Evolutionary conservation across 2,888 invertebrate species (phyloP), one percentile per base, ranked within the genome.

Genomic region (Mythimna vitellina): DNA sequence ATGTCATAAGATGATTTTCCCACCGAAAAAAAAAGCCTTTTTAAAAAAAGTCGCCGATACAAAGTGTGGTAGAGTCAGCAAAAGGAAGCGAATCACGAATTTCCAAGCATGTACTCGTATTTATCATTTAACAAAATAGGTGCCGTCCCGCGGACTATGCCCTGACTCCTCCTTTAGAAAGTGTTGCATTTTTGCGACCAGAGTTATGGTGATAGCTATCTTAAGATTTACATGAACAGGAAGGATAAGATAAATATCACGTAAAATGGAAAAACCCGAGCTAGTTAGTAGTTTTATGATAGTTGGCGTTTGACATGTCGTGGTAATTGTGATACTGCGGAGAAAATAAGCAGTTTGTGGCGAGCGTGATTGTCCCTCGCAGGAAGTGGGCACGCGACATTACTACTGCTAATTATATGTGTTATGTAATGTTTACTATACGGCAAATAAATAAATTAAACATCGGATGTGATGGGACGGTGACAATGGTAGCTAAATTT

Each of bases 281-380:
- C 5, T 32, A 38, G 38, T n/a, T n/a, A n/a, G n/a, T n/a, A n/a
- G n/a, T 38, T 22, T 49, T 62, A 60, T 54, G 42, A 61, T 56
- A 51, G 20, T 29, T 25, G 49, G 12, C 32, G 46, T 60, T 71
- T 65, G 65, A 22, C 62, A 76, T 65, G 62, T 56, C 0, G 6
- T 65, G 46, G 29, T 81, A 61, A 83, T 79, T 70, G 57, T 60
- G 56, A 57, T 66, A n/a, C n/a, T 17, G 54, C 57, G 12, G 62
- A 84, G 78, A 81, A 76, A 84, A 83, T 74, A 49, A 78, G 14
- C 61, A 56, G 56, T 53, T 64, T 35, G 42, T 57, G 38, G 7
- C 42, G 49, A 3, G 56, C 65, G 69, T 83, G 32, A 71, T 65
- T 65, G 54, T 58, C 32, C 64, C 57, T 35, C 42, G 25, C 81